Base-by-base conservation (phyloP, 2,888 invertebrate species). In the Mellilla xanthometata region DNA sequence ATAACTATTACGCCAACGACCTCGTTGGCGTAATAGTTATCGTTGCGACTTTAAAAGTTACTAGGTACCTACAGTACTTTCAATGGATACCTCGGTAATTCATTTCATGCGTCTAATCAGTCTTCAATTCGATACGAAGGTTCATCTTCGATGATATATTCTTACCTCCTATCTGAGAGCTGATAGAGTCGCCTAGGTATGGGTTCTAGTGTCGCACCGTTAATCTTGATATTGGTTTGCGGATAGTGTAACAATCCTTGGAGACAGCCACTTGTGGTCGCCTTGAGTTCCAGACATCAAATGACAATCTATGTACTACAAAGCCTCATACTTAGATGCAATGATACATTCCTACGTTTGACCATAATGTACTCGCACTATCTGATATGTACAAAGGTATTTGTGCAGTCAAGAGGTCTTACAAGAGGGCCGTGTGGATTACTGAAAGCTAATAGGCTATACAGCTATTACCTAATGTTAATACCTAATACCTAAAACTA, bases 171-270 rank as follows among this genome's bases (percentile, higher is more conserved):
- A 19, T 19, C 15, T 5, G 15, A 19, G 6, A 19, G 15, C 15
- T 19, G 15, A 19, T 19, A 19, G 15, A 19, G 8, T 33, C n/a
- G 10, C 33, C 4, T 2, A 11, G 9, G 2, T 6, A 12, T 10
- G 8, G 8, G 24, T 42, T 63, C 49, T 13, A 53, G 41, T 60
- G 44, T 49, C 58, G 49, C 45, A 30, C 48, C 33, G 43, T 48
- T 51, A 56, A 44, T 45, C 49, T 40, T 51, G 34, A 40, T 34
- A 39, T 32, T 19, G 23, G 13, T 30, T 34, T 32, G 35, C 40
- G 46, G 49, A 38, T 56, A 52, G 33, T 51, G 58, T 57, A 58
- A 57, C 52, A 27, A 31, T 56, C 56, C 47, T 53, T 40, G 34
- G 49, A 54, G 51, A 54, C 52, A 23, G 42, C 42, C 52, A 56